Evolutionary conservation across 2,113 vertebrate genomes (phyloP), one percentile per base, ranked within the genome.

Genomic region (Brachyistius frenatus): DNA sequence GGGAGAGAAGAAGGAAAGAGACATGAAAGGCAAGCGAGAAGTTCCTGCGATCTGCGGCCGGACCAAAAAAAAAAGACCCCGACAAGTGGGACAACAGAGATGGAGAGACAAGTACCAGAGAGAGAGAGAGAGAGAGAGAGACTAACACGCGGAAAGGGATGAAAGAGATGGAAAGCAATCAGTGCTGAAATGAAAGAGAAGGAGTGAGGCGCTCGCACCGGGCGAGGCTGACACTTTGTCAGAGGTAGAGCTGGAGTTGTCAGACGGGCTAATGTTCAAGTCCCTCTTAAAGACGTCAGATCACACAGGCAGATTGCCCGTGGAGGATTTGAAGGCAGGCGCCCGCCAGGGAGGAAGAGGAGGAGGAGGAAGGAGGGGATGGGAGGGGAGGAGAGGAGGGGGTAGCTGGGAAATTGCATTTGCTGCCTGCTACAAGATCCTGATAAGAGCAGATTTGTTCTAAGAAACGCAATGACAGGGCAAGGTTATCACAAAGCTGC

Each of bases 381-480:
- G 23, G 23, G 23, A 23, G 23, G 23, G 23, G n/a, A n/a, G 23
- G 23, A 23, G 23, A 1, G 23, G 23, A 23, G 23, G 23, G 23
- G 23, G 80, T 69, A 73, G 76, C 66, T 66, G 81, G 89, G 88
- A 89, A 89, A 92, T 93, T 93, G 90, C 90, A 93, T 94, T 93
- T 88, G 88, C 90, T 67, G 86, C 84, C 85, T 83, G 84, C 88
- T 91, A 92, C 90, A 94, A 93, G 93, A 93, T 90, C 87, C 89
- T 63, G 94, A 94, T 94, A 93, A 94, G 90, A 88, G 85, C 88
- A 91, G 89, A 93, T 92, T 94, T 94, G 92, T 94, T 94, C 92
- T 92, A 89, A 91, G 90, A 86, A 23, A 91, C n/a, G 90, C 92
- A 94, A 92, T 92, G 94, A 91, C 94, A 90, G 93, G 91, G 89